Evolutionary conservation across 2,888 invertebrate species (phyloP), one percentile per base, ranked within the genome.

Genomic region (Drosophila diplacantha): DNA sequence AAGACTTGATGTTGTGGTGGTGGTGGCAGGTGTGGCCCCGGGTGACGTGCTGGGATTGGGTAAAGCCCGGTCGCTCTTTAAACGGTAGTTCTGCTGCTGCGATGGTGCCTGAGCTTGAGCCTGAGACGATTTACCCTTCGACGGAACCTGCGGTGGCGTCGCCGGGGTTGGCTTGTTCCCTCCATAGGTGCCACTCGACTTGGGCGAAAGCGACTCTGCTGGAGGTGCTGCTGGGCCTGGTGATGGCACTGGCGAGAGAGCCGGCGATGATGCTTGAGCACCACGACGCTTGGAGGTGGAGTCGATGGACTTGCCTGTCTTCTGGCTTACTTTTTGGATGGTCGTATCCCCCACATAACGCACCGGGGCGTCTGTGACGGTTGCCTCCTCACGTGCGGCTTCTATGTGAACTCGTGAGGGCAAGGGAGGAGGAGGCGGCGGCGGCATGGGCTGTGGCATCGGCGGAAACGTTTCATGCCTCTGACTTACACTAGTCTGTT

Each of bases 261-360:
- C 34, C 44, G 72, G 24, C 39, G 65, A 68, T 4, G 57, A 31
- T 14, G 64, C 6, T 80, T 82, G 77, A 1, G 84, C 75, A 2
- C 85, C 32, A 14, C 53, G 71, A 6, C 85, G 85, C 39, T 81
- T 85, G 1, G 68, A 46, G 51, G 16, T n/a, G n/a, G 20, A n/a
- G 7, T 68, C 49, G 20, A 14, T 18, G 4, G 20, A 18, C 57
- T 46, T 71, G 52, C 5, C 52, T 47, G 24, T 69, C 54, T 75
- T 69, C 22, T 78, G 69, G 31, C 75, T 74, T 14, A 87, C 24
- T 11, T 85, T 77, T 54, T 87, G 86, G 35, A 87, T 87, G 24
- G 85, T 87, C 2, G 87, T 87, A 14, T 86, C 87, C 2, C 87
- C 87, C 7, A 86, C 81, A 29, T 81, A 72, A 5, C 84, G 83